Evolutionary conservation across 2,888 invertebrate species (phyloP).

Genomic region (Tetrapedia diversipes): DNA sequence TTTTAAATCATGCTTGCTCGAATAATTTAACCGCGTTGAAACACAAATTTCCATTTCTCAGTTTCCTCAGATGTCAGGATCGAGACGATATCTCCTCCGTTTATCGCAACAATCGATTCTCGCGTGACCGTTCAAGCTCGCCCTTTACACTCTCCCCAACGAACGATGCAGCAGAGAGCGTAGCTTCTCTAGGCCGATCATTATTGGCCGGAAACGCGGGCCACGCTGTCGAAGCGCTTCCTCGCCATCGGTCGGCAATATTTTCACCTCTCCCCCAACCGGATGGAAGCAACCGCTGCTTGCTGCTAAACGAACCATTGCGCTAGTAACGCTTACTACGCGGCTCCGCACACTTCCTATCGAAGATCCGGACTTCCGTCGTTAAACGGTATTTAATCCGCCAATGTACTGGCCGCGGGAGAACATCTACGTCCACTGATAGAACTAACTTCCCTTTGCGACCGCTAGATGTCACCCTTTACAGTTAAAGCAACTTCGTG

Average conservation of each 20-base stretch:
- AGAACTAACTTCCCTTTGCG: conserved; percentile 28
- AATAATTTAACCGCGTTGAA: not conserved
- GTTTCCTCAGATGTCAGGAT: not conserved
- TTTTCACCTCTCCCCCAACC: conserved; percentile 69
- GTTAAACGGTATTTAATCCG: conserved; percentile 66
- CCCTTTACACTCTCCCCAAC: conserved; percentile 16
- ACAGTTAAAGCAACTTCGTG: not conserved
- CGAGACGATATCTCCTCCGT: not conserved
- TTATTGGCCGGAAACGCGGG: conserved; percentile 57
- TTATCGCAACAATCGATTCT: conserved; percentile 44
- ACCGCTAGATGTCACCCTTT: conserved; percentile 13
- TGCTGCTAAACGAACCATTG: conserved; percentile 70
- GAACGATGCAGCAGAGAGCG: not conserved
- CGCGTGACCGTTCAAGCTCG: conserved; percentile 30
- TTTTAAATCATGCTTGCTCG: no score
- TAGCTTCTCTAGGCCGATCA: conserved; percentile 36
- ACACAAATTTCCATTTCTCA: not conserved
- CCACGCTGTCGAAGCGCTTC: conserved; percentile 51
- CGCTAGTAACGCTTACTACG: conserved; percentile 61
- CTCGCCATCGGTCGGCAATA: conserved; percentile 64
- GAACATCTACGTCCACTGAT: conserved; percentile 35
- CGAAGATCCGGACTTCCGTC: conserved; percentile 66
- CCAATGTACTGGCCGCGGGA: conserved; percentile 38
- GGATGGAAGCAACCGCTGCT: conserved; percentile 67
- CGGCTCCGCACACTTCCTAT: conserved; percentile 58